Evolutionary conservation across 1,140 invertebrate genomes (phyloP).

Genomic region (Gonatopus flavifemur): DNA sequence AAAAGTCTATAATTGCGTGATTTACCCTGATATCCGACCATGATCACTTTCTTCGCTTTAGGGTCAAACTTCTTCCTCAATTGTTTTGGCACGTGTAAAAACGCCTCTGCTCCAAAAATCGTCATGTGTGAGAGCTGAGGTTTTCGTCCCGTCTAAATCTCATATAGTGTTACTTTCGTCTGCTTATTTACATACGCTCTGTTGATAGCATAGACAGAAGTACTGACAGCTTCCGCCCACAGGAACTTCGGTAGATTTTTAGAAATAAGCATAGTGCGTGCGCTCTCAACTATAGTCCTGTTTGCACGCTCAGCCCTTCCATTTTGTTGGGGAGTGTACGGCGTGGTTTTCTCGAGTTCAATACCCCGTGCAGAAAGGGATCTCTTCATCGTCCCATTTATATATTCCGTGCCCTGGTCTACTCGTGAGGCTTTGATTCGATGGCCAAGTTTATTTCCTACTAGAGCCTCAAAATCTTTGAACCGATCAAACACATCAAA

Average conservation of each 20-base stretch:
- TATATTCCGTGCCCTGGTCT: conserved; percentile 23
- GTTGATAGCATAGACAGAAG: conserved; percentile 28
- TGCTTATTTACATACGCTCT: background rate
- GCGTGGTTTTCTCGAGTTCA: conserved; percentile 29
- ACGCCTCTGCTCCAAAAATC: conserved; percentile 42
- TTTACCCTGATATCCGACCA: conserved; percentile 27
- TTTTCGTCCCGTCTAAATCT: conserved; percentile 29
- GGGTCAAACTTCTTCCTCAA: conserved; percentile 30
- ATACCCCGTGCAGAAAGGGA: conserved; percentile 21
- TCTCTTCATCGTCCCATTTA: conserved; percentile 2
- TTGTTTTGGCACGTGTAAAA: conserved; percentile 28
- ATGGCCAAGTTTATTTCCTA: conserved; percentile 18
- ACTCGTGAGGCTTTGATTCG: conserved; percentile 14
- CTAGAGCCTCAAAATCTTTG: conserved; percentile 14
- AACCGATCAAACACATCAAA: conserved; percentile 19
- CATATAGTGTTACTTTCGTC: conserved; percentile 17
- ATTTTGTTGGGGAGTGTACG: conserved; percentile 51
- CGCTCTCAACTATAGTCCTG: conserved; percentile 49
- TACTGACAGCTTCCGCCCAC: conserved; percentile 55
- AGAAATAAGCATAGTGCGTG: conserved; percentile 42
- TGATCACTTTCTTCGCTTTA: conserved; percentile 16
- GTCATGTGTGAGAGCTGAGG: conserved; percentile 30
- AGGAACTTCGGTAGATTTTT: conserved; percentile 40
- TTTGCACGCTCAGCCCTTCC: conserved; percentile 48
- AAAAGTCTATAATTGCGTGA: conserved; percentile 9